Evolutionary conservation across 2,113 vertebrate genomes (phyloP), one percentile per base, ranked within the genome.

Genomic region (Anas platyrhynchos): DNA sequence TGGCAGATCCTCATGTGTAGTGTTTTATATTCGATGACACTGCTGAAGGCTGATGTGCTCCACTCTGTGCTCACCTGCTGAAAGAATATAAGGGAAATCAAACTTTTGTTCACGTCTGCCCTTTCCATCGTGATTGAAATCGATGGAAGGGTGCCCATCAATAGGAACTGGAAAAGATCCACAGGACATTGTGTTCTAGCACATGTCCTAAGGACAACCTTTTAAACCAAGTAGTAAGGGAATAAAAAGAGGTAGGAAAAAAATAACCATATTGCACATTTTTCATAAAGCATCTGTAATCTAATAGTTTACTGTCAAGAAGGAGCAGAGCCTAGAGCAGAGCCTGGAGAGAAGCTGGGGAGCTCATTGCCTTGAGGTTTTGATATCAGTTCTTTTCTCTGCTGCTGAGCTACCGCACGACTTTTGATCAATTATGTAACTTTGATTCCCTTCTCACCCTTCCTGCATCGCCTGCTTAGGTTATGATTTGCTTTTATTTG

Each of bases 141-240:
- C 17, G 3, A 91, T 96, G 89, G 91, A 94, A 89, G 55, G 17
- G 22, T 88, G 84, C 78, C 94, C 82, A 91, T 94, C 94, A 95
- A 79, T 71, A 91, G 50, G 61, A 93, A 77, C 67, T 93, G 89
- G 93, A 96, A 94, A 91, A 77, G 84, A 87, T 94, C 93, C 95
- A 94, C 75, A 73, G 95, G 75, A 95, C 89, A 63, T 52, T 69
- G 56, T 80, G 84, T 91, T 91, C 91, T 80, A 94, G 86, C n/a
- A 62, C 15, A 68, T 50, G 58, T 95, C 88, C 74, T 88, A 50
- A 93, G 82, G 63, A 91, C 71, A 94, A 88, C 56, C 36, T 89
- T 85, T 91, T 72, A 83, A 94, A 94, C 82, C 44, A 69, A 88
- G 38, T 69, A 83, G 82, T 95, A 89, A 82, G 36, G 14, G 67